Evolutionary conservation across 2,888 invertebrate species (phyloP).

Genomic region (Dyspetes luteomarginatus): DNA sequence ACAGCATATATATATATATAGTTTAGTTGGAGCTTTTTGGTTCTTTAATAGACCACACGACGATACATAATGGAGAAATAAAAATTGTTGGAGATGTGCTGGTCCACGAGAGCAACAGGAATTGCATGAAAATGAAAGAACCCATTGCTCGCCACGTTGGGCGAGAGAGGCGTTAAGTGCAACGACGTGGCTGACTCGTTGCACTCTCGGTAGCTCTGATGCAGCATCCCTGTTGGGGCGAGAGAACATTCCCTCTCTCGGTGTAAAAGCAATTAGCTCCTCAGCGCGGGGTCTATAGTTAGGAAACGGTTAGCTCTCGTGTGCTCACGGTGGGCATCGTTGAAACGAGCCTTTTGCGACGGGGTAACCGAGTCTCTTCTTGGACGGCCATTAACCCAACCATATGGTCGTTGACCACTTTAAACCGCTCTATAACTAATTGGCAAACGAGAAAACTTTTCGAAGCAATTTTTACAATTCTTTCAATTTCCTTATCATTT

Average conservation of each 20-base stretch:
- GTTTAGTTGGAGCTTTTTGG: neutral
- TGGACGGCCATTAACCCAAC: conserved; percentile 33
- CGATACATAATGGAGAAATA: neutral
- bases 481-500: neutral
- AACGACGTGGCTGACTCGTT: conserved; percentile 58
- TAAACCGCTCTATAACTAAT: conserved; percentile 6
- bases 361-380: conserved; percentile 56
- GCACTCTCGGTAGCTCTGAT: conserved; percentile 38
- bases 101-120: conserved; percentile 38
- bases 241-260: conserved; percentile 38
- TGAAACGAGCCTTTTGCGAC: conserved; percentile 54
- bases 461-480: too few relatives aligned
- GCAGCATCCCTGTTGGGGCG: conserved; percentile 47
- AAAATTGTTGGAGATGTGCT: conserved; percentile 6
- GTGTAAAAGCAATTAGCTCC: conserved; percentile 68
- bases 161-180: conserved; percentile 62
- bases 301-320: conserved; percentile 56
- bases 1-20: neutral
- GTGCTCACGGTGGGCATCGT: conserved; percentile 36
- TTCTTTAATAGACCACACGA: neutral
- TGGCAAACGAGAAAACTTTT: too few relatives aligned
- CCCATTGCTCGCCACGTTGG: neutral
- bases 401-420: conserved; percentile 15
- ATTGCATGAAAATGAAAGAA: conserved; percentile 48
- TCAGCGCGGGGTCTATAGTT: conserved; percentile 65